Conservation (phyloP, 2,797 vertebrate genomes). For the Cyclopterus lumpus region DNA sequence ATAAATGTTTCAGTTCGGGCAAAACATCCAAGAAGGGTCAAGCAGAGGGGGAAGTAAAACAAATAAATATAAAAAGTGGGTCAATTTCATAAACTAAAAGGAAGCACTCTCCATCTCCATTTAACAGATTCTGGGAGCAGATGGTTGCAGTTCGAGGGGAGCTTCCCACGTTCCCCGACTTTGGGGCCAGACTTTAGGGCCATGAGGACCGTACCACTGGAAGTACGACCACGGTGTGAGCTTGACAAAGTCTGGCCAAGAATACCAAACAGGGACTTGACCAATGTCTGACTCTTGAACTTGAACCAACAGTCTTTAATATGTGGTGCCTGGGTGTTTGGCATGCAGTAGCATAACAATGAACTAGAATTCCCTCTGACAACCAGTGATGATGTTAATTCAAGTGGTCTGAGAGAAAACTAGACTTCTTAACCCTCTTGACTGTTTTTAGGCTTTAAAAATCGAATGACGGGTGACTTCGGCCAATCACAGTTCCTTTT, state of each 20-base stretch:
- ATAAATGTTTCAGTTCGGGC: conserved; percentile 1
- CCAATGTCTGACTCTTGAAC: conserved; percentile 59
- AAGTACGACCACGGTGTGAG: conserved; percentile 37
- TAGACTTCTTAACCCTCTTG: background rate
- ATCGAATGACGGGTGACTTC: background rate
- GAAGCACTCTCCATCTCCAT: conserved; percentile 38
- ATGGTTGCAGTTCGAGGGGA: conserved; percentile 6
- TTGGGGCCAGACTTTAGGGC: conserved; percentile 16
- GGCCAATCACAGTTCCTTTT: background rate
- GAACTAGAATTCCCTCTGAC: background rate
- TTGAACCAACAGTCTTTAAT: conserved; percentile 29
- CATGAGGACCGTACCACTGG: conserved; percentile 51
- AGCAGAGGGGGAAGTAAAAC: conserved; percentile 33
- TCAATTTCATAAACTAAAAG: conserved; percentile 43
- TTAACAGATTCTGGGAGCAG: conserved; percentile 39
- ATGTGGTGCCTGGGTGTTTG: conserved; percentile 8
- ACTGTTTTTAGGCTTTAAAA: background rate
- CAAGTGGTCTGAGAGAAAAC: background rate
- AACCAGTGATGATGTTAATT: background rate
- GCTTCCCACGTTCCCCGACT: conserved; percentile 63
- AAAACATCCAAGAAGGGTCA: conserved; percentile 18
- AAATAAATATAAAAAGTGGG: conserved; percentile 42
- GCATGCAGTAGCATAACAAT: background rate
- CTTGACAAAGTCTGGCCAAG: conserved; percentile 50
- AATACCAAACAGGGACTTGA: conserved; percentile 61